phyloP scores from a whole-genome alignment of 2,113 vertebrate genomes.

The Phyllostomus hastatus region DNA sequence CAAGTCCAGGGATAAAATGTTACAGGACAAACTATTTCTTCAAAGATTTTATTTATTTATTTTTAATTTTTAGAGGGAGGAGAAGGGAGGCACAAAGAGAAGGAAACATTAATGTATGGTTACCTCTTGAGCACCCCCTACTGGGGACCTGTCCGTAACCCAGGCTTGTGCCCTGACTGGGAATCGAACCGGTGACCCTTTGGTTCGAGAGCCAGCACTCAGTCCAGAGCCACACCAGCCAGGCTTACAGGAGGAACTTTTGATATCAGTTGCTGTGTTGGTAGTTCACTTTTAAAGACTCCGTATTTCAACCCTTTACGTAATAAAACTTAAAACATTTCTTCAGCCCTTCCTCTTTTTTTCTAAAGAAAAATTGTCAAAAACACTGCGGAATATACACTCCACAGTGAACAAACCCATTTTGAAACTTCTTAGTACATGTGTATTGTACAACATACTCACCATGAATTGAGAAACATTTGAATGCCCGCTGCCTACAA shows the following conservation, averaged over 20 bases:
- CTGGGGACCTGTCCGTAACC: no score
- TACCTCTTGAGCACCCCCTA: no score
- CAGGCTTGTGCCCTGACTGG: no score
- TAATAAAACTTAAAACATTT: slow-evolving; percentile 88
- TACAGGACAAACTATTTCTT: slow-evolving; percentile 71
- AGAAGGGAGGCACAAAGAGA: no score
- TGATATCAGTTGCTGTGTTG: slow-evolving; percentile 78
- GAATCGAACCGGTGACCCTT: no score
- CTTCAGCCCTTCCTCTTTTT: slow-evolving; percentile 86
- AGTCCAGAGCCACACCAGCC: no score
- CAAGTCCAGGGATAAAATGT: slow-evolving; percentile 71
- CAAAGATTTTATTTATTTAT: no score
- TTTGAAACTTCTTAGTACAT: slow-evolving; percentile 80
- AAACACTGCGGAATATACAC: slow-evolving; percentile 87
- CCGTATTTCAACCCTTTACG: slow-evolving; percentile 81
- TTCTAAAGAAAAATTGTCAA: slow-evolving; percentile 88
- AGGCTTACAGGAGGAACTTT: slow-evolving; percentile 74
- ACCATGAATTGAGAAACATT: slow-evolving; percentile 90
- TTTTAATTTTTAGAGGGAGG: no score
- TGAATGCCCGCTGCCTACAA: slow-evolving; percentile 84
- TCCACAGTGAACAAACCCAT: slow-evolving; percentile 82
- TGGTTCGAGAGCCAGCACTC: no score
- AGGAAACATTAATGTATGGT: no score
- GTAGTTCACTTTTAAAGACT: slow-evolving; percentile 86
- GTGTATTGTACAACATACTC: slow-evolving; percentile 93